These are phyloP conservation scores for Leptinotarsa defecta DNA, from an alignment of 1,140 invertebrate genomes.

Conservation along the genomic window DNA sequence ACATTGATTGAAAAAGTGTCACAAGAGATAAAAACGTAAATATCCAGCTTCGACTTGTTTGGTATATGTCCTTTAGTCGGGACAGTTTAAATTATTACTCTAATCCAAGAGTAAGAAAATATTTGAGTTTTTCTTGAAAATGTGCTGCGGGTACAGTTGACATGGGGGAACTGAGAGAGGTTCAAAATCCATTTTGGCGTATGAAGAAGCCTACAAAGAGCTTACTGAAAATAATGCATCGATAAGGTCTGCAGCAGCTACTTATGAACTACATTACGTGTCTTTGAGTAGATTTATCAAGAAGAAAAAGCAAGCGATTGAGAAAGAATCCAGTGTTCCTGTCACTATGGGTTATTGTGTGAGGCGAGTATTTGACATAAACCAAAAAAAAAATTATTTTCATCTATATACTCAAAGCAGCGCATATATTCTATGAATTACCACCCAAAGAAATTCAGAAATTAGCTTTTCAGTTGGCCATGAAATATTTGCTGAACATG, in stretches of 20 bases:
- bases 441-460: no score
- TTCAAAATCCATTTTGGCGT: background rate
- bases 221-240: conserved; percentile 22
- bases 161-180: conserved; percentile 1
- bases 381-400: background rate
- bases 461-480: no score
- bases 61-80: background rate
- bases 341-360: no score
- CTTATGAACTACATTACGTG: no score
- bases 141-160: background rate
- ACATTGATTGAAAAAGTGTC: no score
- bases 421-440: background rate
- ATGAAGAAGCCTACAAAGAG: background rate
- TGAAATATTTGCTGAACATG: no score
- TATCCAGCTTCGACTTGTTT: background rate
- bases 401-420: background rate
- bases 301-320: no score
- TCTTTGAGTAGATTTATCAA: no score
- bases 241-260: no score
- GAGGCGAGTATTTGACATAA: background rate
- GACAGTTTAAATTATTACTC: background rate
- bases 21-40: background rate
- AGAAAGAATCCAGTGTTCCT: no score
- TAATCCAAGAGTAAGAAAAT: background rate
- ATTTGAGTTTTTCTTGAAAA: background rate